Evolutionary conservation across 2,113 vertebrate genomes (phyloP), one percentile per base, ranked within the genome.

Genomic region (Rousettus leschenaultii): DNA sequence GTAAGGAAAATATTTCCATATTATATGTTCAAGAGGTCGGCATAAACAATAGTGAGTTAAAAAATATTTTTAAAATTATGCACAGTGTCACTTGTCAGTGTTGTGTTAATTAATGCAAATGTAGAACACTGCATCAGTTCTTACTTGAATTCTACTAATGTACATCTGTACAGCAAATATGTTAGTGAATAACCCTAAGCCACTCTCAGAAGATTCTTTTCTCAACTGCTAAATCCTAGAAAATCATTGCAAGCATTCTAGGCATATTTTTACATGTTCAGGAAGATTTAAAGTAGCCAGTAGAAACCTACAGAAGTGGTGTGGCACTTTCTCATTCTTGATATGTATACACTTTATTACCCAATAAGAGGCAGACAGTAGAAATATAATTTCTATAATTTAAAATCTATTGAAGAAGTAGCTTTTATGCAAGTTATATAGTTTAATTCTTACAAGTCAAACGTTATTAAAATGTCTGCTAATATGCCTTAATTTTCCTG

Each of bases 51-150:
- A 88, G 85, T 92, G 88, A 96, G 63, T 89, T 97, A 86, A 95
- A 73, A 84, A 96, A 90, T 86, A 97, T 89, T 97, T 98, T 95
- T 28, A 21, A 96, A 95, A 93, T 92, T 86, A 97, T 95, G 78
- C 22, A 6, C 22, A 48, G 92, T 91, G 70, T 96, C 93, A 97
- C 73, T 79, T 98, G 92, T 89, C 95, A 97, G 92, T 74, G 12
- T 90, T 88, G 90, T 97, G 89, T 97, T 97, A 97, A 97, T 96
- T 97, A 97, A 97, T 82, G 97, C 57, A 96, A 97, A 94, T 96
- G 96, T 65, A 87, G 94, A 59, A 82, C 75, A 80, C 94, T 79
- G 77, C n/a, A 95, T 82, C 86, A 66, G 30, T 77, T 96, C 73
- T 70, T 80, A 40, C 80, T 96, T 79, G 68, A 96, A 98, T 97